These are phyloP conservation scores for Gasteruption jaculator DNA, from an alignment of 2,888 invertebrate genomes.

Conservation along the genomic window DNA sequence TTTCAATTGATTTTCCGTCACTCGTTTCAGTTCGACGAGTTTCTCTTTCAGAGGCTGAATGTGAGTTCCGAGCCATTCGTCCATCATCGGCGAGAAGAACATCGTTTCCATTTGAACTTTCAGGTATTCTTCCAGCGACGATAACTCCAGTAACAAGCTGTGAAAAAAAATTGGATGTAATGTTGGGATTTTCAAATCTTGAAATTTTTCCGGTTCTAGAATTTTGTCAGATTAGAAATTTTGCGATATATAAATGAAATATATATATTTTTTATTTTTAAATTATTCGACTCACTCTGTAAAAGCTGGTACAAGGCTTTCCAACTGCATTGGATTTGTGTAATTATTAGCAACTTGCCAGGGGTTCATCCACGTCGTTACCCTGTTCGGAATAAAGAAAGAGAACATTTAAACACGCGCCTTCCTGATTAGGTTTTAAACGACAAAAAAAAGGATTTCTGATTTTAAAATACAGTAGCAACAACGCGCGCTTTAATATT, in stretches of 20 bases:
- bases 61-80: slow-evolving; percentile 61
- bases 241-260: not conserved
- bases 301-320: slow-evolving; percentile 57
- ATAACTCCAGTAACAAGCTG: slow-evolving; percentile 56
- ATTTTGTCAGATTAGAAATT: too few relatives aligned
- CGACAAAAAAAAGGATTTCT: slow-evolving; percentile 6
- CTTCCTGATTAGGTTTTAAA: too few relatives aligned
- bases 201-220: not conserved
- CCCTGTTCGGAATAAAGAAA: slow-evolving; percentile 49
- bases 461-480: not conserved
- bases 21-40: slow-evolving; percentile 54
- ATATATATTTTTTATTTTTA: slow-evolving; percentile 1
- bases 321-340: slow-evolving; percentile 64
- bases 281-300: slow-evolving; percentile 55
- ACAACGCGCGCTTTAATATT: too few relatives aligned
- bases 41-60: slow-evolving; percentile 55
- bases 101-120: slow-evolving; percentile 54
- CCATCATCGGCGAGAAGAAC: slow-evolving; percentile 58
- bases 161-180: slow-evolving; percentile 19
- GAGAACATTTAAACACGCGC: slow-evolving; percentile 25
- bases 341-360: slow-evolving; percentile 67
- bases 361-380: slow-evolving; percentile 66
- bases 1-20: slow-evolving; percentile 55
- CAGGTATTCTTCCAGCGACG: slow-evolving; percentile 55
- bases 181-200: slow-evolving; percentile 7